These are phyloP conservation scores for Leptopilina syphax DNA, from an alignment of 2,888 invertebrate genomes.

Conservation along the genomic window DNA sequence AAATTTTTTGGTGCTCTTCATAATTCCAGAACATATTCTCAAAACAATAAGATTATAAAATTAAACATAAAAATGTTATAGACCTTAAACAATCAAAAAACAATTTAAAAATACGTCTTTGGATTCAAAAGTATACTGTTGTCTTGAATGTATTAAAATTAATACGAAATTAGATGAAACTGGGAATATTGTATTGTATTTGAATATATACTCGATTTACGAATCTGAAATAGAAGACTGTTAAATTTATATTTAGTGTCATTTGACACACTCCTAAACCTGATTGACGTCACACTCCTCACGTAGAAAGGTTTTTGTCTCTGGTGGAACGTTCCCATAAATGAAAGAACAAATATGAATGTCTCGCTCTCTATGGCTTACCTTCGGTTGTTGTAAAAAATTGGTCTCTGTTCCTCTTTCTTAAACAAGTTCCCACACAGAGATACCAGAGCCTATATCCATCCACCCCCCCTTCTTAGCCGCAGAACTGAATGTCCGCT, in stretches of 20 bases:
- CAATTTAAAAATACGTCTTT: no score
- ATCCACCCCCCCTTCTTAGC: slow-evolving; percentile 28
- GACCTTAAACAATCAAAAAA: no score
- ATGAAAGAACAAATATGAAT: slow-evolving; percentile 70
- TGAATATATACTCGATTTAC: not conserved
- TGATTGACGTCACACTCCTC: slow-evolving; percentile 72
- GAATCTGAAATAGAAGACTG: slow-evolving; percentile 11
- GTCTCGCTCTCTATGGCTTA: slow-evolving; percentile 51
- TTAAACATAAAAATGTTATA: no score
- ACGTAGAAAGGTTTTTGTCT: slow-evolving; percentile 69
- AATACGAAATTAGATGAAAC: no score
- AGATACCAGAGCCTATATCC: slow-evolving; percentile 47
- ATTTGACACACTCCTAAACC: slow-evolving; percentile 76
- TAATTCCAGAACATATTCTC: not conserved
- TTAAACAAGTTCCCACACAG: slow-evolving; percentile 52
- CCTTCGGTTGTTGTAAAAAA: slow-evolving; percentile 30
- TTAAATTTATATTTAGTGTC: slow-evolving; percentile 58
- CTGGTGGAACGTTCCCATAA: slow-evolving; percentile 67
- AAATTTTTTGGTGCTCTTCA: not conserved
- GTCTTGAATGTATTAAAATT: no score
- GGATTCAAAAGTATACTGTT: no score
- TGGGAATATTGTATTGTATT: no score
- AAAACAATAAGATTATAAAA: not conserved
- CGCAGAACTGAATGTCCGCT: slow-evolving; percentile 38
- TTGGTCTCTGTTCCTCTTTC: slow-evolving; percentile 21